A percentile compares a stretch with the other conserved stretches of the same genome.
Evolutionary conservation across 2,888 invertebrate genomes (phyloP).

Genomic region (Norana najaformis): DNA sequence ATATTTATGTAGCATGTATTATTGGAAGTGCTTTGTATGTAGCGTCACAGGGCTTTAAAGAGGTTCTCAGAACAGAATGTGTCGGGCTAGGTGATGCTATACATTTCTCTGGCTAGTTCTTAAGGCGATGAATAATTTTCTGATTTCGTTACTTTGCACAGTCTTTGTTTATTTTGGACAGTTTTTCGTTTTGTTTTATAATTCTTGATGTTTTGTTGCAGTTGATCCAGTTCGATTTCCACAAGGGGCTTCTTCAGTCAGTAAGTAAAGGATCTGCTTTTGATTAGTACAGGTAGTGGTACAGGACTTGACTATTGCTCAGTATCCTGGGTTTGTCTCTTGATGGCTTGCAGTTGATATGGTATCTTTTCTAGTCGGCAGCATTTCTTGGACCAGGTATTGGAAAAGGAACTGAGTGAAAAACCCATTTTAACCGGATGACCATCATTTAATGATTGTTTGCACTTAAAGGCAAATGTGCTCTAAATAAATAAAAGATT

Average conservation of each 20-base stretch:
- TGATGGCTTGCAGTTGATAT: neutral
- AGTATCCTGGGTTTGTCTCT: neutral
- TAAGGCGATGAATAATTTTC: neutral
- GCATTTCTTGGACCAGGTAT: neutral
- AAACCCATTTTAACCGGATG: neutral
- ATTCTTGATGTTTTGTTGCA: neutral
- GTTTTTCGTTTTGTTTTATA: neutral
- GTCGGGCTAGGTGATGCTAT: too few relatives aligned
- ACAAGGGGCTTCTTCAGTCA: neutral
- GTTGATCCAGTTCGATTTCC: conserved; percentile 6
- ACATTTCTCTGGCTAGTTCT: too few relatives aligned
- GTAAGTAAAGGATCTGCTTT: neutral
- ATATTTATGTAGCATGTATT: too few relatives aligned
- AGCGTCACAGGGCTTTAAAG: neutral
- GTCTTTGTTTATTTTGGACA: neutral
- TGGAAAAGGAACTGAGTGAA: neutral
- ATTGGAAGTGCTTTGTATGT: neutral
- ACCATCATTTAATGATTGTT: neutral
- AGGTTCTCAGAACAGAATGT: too few relatives aligned
- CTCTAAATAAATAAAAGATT: too few relatives aligned
- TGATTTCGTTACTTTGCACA: neutral
- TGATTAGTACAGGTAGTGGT: neutral
- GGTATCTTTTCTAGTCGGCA: neutral
- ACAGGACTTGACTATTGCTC: neutral
- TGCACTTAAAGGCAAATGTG: neutral